A percentile compares a stretch with the other conserved stretches of the same genome.
These are phyloP conservation scores for Zalophus californianus DNA, from an alignment of 2,797 vertebrate species.

Conservation along the genomic window DNA sequence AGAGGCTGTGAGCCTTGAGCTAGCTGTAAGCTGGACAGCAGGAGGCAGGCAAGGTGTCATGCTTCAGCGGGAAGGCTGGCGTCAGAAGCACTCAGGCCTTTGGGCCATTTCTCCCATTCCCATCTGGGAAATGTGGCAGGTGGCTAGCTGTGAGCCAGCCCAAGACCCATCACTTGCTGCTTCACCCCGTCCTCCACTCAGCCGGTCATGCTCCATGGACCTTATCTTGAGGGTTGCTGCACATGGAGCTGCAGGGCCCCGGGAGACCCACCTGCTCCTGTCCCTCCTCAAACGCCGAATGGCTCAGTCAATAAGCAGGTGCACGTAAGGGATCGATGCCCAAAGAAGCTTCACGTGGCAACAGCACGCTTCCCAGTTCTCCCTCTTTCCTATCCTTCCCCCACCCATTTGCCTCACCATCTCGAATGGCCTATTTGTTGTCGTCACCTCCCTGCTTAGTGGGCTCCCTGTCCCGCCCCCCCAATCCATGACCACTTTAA, in stretches of 20 bases:
- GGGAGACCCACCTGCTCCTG: background rate
- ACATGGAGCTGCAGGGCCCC: background rate
- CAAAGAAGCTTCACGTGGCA: background rate
- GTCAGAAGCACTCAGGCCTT: background rate
- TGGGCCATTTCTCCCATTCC: background rate
- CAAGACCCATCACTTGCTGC: background rate
- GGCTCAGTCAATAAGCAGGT: background rate
- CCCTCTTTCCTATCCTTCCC: background rate
- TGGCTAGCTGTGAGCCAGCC: background rate
- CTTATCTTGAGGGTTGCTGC: background rate
- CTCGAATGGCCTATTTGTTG: background rate
- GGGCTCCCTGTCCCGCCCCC: background rate
- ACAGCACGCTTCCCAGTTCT: rapidly evolving
- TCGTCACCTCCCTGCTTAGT: background rate
- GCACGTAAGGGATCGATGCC: background rate
- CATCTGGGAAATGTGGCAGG: background rate
- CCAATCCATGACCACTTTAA: background rate
- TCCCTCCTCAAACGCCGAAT: background rate
- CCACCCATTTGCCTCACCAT: background rate
- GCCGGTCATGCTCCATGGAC: background rate
- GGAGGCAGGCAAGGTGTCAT: background rate
- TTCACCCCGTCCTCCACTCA: background rate
- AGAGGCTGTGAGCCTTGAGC: background rate
- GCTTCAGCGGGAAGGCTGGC: background rate
- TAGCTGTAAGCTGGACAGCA: background rate